Evolutionary conservation across 2,888 invertebrate genomes (phyloP), one percentile per base, ranked within the genome.

Genomic region (Nezara viridula): DNA sequence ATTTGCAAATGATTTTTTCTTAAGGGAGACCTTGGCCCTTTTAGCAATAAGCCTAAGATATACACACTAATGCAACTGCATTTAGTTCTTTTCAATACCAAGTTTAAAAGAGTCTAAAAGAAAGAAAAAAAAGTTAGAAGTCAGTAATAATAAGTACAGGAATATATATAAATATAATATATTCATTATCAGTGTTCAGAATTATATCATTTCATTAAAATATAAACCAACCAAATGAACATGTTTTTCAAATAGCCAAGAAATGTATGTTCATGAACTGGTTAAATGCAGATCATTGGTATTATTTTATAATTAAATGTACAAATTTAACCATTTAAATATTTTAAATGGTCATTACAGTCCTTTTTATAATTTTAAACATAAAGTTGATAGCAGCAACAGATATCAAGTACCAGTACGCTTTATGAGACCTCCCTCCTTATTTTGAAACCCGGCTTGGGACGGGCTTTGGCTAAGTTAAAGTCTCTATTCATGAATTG

Each of bases 381-480:
- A 21, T 19, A 50, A 21, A 21, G 2, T 50, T 50, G 19, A 77
- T 77, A 10, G 40, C 44, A 77, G 40, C 24, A n/a, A n/a, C n/a
- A n/a, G n/a, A n/a, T n/a, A n/a, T n/a, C n/a, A n/a, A n/a, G n/a
- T n/a, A n/a, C n/a, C n/a, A n/a, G n/a, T n/a, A 77, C 21, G 40
- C 40, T 81, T 40, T 44, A n/a, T 81, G 81, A 81, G 81, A 44
- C 81, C 81, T 81, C 81, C 81, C 81, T 81, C 81, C 81, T 81
- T 81, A 81, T 81, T 81, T 81, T 44, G 40, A 81, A 77, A 81
- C 81, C 81, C 81, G 81, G 81, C 81, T 81, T 81, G 81, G 81
- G 81, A 81, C 81, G 81, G 81, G 81, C 81, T 81, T 81, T 81
- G 81, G 81, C 81, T 81, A 81, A 81, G 81, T 81, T 81, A 81